Evolutionary conservation across 2,113 vertebrate species (phyloP).

Genomic region (Perognathus longimembris): DNA sequence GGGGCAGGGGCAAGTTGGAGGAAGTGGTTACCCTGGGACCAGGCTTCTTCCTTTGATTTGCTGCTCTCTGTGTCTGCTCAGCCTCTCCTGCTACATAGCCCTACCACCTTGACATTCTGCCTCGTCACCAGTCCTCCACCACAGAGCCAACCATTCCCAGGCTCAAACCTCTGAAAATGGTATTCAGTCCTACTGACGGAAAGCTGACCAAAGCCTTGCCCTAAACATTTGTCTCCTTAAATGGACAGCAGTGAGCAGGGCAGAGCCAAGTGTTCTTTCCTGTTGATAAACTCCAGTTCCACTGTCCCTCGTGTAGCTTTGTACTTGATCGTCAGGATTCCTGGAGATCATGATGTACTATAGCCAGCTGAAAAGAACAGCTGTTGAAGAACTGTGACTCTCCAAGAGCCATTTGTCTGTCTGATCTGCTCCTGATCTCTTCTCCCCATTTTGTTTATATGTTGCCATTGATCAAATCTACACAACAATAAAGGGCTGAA

Average conservation of each 20-base stretch:
- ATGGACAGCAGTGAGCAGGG: neutral
- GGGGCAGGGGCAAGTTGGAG: neutral
- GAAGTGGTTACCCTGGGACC: neutral
- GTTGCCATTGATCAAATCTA: constrained; percentile 86
- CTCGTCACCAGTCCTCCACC: neutral
- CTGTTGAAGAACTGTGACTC: constrained; percentile 85
- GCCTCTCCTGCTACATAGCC: too few species aligned
- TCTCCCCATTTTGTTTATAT: constrained; percentile 68
- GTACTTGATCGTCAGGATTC: constrained; percentile 82
- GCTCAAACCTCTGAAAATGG: neutral
- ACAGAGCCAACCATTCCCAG: neutral
- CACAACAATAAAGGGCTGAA: constrained; percentile 81
- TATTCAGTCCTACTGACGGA: neutral
- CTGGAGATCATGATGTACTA: constrained; percentile 83
- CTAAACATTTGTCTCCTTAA: constrained; percentile 47
- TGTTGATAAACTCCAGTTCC: constrained; percentile 58
- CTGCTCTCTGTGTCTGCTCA: too few species aligned
- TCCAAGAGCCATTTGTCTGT: constrained; percentile 84
- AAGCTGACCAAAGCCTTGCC: neutral
- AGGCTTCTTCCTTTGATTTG: neutral
- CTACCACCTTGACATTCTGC: neutral
- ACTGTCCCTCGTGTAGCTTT: constrained; percentile 73
- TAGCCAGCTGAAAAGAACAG: constrained; percentile 84
- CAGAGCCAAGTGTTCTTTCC: constrained; percentile 14
- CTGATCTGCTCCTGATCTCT: constrained; percentile 81